A percentile compares a stretch with the other conserved stretches of the same genome.
phyloP scores from a whole-genome alignment of 2,888 invertebrate genomes.

The Conchocele bisecta region DNA sequence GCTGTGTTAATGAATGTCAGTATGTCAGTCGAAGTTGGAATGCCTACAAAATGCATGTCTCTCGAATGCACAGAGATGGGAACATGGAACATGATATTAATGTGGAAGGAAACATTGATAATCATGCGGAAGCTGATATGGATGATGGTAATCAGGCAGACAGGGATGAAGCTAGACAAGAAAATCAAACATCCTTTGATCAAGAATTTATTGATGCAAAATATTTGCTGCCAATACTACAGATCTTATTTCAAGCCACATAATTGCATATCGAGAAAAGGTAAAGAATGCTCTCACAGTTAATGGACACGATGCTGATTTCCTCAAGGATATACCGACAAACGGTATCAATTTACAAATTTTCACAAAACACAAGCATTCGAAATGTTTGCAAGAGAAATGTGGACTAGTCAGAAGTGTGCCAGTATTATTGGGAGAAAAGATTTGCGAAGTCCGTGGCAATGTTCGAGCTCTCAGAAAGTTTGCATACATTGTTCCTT shows the following conservation, averaged over 20 bases:
- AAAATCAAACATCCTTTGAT: slow-evolving; percentile 10
- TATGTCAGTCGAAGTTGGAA: too few relatives aligned
- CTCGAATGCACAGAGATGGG: neutral
- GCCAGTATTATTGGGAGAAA: too few relatives aligned
- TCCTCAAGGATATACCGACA: neutral
- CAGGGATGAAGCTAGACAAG: neutral
- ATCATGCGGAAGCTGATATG: too few relatives aligned
- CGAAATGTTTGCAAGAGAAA: slow-evolving; percentile 13
- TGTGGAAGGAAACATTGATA: slow-evolving; percentile 4
- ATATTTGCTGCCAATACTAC: too few relatives aligned
- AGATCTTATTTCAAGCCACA: slow-evolving; percentile 7
- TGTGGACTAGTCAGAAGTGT: slow-evolving; percentile 10
- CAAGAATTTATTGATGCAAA: too few relatives aligned
- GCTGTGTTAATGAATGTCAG: too few relatives aligned
- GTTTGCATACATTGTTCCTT: slow-evolving; percentile 7
- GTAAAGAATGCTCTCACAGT: neutral
- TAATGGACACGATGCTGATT: slow-evolving; percentile 3
- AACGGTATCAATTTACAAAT: neutral
- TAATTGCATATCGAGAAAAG: too few relatives aligned
- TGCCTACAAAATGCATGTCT: too few relatives aligned
- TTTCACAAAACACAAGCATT: too few relatives aligned
- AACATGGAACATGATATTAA: neutral
- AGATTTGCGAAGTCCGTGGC: neutral
- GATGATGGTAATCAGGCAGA: too few relatives aligned
- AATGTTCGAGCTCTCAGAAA: neutral